Evolutionary conservation across 2,797 vertebrate genomes (phyloP).

Genomic region (Leptodactylus fallax): DNA sequence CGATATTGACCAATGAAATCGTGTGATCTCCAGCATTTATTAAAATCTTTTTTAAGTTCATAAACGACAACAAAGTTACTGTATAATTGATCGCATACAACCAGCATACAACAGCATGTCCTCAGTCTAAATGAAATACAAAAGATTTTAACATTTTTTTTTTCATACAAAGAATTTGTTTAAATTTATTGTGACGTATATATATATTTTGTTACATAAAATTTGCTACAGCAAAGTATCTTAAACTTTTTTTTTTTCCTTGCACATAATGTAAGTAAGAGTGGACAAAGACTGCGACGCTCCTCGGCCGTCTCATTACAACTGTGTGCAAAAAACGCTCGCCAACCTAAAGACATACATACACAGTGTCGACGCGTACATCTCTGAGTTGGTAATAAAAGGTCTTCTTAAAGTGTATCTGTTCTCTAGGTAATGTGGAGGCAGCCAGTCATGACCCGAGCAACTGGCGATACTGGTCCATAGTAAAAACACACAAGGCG

Average conservation of each 20-base stretch:
- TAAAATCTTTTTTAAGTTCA: constrained; percentile 85
- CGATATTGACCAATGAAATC: background rate
- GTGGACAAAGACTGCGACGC: constrained; percentile 78
- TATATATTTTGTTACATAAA: constrained; percentile 91
- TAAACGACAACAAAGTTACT: constrained; percentile 86
- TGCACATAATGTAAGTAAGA: constrained; percentile 87
- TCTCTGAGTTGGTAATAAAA: constrained; percentile 76
- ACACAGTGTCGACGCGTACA: constrained; percentile 79
- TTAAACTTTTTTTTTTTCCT: constrained; percentile 80
- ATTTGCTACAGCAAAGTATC: constrained; percentile 93
- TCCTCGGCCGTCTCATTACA: constrained; percentile 82
- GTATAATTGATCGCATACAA: constrained; percentile 81
- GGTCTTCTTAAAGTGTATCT: constrained; percentile 63
- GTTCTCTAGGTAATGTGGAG: background rate
- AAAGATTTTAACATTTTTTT: constrained; percentile 78
- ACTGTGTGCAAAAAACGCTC: constrained; percentile 85
- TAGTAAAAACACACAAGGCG: background rate
- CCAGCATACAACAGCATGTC: constrained; percentile 80
- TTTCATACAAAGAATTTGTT: constrained; percentile 89
- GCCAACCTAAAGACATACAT: constrained; percentile 86
- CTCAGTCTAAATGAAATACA: constrained; percentile 81
- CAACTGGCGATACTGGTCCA: background rate
- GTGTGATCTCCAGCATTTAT: constrained; percentile 83
- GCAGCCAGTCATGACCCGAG: background rate
- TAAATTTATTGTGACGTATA: constrained; percentile 88